phyloP scores from a whole-genome alignment of 2,888 invertebrate species.

The Escarpia spicata region DNA sequence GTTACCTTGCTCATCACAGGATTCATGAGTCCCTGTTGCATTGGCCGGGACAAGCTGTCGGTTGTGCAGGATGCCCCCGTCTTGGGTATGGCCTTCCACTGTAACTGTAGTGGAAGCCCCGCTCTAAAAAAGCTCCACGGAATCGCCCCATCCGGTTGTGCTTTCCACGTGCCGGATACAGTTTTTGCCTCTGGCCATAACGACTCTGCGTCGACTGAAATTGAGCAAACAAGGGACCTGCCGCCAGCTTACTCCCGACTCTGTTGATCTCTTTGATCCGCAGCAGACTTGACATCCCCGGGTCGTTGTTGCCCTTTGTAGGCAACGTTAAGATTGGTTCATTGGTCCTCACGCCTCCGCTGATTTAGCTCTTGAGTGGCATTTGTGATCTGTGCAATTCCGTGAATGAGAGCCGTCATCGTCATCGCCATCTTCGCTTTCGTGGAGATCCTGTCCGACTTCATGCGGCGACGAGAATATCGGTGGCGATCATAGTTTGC shows the following conservation, averaged over 20 bases:
- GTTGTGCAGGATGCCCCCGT: not conserved
- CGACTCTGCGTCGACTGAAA: not conserved
- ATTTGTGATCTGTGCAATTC: not conserved
- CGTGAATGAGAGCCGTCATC: not conserved
- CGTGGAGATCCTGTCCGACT: not conserved
- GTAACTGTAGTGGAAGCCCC: not conserved
- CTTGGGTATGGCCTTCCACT: not conserved
- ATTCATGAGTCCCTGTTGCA: not conserved
- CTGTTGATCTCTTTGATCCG: not conserved
- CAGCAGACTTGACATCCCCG: not conserved
- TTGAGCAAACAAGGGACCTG: not conserved
- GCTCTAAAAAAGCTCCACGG: not conserved
- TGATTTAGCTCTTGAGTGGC: not conserved
- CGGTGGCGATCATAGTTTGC: not conserved
- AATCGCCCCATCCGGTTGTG: not conserved
- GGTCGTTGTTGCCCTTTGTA: not conserved
- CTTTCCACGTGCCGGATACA: not conserved
- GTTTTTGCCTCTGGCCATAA: not conserved
- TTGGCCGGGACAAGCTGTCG: not conserved
- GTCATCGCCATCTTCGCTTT: not conserved
- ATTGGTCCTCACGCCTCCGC: not conserved
- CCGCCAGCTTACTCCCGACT: not conserved
- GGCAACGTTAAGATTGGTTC: not conserved
- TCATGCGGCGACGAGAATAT: not conserved
- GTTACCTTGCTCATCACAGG: not conserved